Evolutionary conservation across 2,888 invertebrate genomes (phyloP), one percentile per base, ranked within the genome.

Genomic region (Rhamphomyia laevipes): DNA sequence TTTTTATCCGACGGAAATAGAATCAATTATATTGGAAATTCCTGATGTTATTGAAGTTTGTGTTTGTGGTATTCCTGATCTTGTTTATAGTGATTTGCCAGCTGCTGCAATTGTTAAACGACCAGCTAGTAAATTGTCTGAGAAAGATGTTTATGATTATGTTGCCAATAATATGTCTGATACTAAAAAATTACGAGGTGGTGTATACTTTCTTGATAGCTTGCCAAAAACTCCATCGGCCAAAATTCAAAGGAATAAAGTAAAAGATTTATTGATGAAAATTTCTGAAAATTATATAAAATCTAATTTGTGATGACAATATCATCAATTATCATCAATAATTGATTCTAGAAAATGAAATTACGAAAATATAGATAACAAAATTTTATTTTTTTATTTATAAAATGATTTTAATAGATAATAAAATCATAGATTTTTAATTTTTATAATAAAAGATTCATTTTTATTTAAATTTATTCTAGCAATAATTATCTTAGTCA

Each of bases 61-160:
- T 21, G 67, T 67, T 7, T 64, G 64, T 41, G 66, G 67, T 0
- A 55, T 67, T 3, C 64, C 63, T 56, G 65, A 67, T 52, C 60
- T 60, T 9, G 59, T 63, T 11, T 60, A 61, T 10, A 65, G 62
- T 1, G 67, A 67, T 57, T 59, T 67, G 1, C 66, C 67, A 3
- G 65, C 66, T 5, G 68, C 65, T 0, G 63, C 64, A 0, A 61
- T 68, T 0, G 61, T 66, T 2, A 62, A 61, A 27, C 37, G 57
- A 1, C 51, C 55, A 0, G 61, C 59, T 18, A 64, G 63, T 23
- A 51, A 66, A 12, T 60, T 51, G 35, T 62, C 17, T 54, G 49
- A 64, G 51, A 59, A 62, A 53, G 62, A 64, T 15, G 59, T 68
- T 17, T 60, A 62, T 1, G 59, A 64, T 48, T 63, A 63, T 55